Conservation (phyloP, 2,797 vertebrate species). For the Microhierax caerulescens region DNA sequence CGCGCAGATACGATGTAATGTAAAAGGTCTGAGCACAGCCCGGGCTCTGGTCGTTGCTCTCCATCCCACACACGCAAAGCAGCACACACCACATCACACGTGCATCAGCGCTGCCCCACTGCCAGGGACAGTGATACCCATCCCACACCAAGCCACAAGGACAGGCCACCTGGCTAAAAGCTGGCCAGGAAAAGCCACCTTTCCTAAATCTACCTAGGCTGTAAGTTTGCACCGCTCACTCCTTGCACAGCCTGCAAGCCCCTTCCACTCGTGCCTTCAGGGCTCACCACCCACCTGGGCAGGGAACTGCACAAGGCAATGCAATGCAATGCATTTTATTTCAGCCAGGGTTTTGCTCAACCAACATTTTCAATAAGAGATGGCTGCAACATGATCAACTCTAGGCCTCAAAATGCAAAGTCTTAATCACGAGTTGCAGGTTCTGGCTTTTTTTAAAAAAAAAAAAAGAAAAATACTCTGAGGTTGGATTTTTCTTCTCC, state of each 20-base stretch:
- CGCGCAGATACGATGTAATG: neutral
- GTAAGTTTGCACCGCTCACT: accelerated
- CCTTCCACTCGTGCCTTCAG: neutral
- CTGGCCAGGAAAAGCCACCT: neutral
- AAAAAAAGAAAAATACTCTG: no score
- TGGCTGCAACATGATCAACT: neutral
- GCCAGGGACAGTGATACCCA: accelerated
- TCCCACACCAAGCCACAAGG: neutral
- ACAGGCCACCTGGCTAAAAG: neutral
- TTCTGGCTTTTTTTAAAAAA: neutral
- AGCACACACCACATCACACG: accelerated
- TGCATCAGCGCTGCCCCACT: accelerated
- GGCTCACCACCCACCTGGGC: neutral
- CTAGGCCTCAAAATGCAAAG: neutral
- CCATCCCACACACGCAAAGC: accelerated
- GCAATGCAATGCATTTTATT: neutral
- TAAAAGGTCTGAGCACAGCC: neutral
- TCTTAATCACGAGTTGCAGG: neutral
- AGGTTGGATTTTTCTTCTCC: neutral
- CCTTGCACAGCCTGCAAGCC: neutral
- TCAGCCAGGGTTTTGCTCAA: neutral
- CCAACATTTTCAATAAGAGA: neutral
- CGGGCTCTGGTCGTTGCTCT: neutral
- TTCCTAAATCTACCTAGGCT: neutral
- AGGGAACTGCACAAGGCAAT: neutral